Evolutionary conservation across 2,797 vertebrate genomes (phyloP).

Genomic region (Phaenicophaeus curvirostris): DNA sequence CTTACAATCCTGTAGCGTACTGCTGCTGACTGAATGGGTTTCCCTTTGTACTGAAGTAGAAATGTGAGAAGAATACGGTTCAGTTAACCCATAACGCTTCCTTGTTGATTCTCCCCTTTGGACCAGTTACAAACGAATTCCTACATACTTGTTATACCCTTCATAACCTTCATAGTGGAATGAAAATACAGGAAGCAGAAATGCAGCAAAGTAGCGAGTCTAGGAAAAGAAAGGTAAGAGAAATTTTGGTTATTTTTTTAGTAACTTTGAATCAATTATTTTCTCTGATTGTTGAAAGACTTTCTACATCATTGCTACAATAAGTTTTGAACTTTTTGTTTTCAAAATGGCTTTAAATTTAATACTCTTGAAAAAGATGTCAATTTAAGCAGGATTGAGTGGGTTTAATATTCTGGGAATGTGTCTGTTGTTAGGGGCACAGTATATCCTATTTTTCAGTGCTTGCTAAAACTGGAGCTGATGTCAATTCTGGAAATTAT

Average conservation of each 20-base stretch:
- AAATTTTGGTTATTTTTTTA: not conserved
- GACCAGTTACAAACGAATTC: not conserved
- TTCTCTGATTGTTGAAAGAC: not conserved
- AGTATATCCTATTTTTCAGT: not conserved
- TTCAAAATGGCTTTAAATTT: not conserved
- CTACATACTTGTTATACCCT: not conserved
- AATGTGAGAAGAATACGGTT: not conserved
- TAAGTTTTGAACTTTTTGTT: not conserved
- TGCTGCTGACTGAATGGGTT: not conserved
- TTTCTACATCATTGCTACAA: not conserved
- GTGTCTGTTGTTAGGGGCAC: not conserved
- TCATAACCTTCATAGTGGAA: not conserved
- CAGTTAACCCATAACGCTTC: not conserved
- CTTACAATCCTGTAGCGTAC: not conserved
- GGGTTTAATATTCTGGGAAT: not conserved
- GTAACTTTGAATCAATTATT: not conserved
- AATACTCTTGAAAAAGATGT: not conserved
- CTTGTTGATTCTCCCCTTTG: not conserved
- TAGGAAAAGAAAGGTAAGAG: not conserved
- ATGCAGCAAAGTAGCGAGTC: not conserved
- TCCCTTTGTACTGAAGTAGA: not conserved
- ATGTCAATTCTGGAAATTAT: conserved; percentile 34
- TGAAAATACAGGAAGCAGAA: not conserved
- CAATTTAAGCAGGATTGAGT: not conserved
- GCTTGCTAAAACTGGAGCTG: not conserved